phyloP scores from a whole-genome alignment of 2,797 vertebrate species.

The Stomatorhinus walkeri region DNA sequence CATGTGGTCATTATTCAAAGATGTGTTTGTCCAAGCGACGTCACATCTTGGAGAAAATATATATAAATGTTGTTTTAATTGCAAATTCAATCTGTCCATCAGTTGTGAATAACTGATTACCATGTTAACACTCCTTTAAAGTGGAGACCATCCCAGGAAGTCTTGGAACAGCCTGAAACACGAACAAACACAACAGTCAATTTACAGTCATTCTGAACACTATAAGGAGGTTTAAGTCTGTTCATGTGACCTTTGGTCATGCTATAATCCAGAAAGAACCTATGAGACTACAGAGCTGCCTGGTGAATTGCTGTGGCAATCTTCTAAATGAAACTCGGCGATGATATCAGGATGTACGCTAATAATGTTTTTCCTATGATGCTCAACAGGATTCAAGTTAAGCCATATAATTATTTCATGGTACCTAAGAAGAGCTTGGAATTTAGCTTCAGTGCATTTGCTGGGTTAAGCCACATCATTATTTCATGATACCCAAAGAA shows the following conservation, averaged over 20 bases:
- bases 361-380: not conserved
- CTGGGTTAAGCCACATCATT: constrained; percentile 25
- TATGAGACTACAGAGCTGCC: not conserved
- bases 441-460: not conserved
- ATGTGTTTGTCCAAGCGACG: not conserved
- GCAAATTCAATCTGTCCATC: not conserved
- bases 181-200: not conserved
- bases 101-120: not conserved
- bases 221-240: not conserved
- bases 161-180: not conserved
- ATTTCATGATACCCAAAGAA: constrained; percentile 44
- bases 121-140: not conserved
- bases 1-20: not conserved
- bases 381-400: not conserved
- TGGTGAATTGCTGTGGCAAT: not conserved
- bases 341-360: not conserved
- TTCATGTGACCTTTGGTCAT: not conserved
- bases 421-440: not conserved
- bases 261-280: not conserved
- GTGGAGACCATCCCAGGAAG: not conserved
- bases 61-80: not conserved
- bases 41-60: not conserved
- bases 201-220: not conserved
- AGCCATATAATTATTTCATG: not conserved
- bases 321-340: not conserved